phyloP scores from a whole-genome alignment of 1,140 invertebrate species.

The Zaprionus nigranus region DNA sequence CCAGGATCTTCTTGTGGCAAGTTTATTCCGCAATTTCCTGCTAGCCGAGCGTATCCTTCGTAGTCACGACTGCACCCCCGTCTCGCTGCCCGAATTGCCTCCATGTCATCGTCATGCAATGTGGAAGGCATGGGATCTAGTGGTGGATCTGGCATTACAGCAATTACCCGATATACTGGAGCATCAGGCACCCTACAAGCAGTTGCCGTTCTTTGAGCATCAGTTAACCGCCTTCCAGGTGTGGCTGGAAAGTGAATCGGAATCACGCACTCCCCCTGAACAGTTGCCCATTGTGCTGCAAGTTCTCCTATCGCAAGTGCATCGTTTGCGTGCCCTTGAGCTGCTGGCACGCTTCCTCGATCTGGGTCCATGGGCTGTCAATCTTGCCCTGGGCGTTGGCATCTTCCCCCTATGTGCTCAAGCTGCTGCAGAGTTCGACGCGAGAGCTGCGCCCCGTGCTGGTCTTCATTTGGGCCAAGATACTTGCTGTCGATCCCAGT shows the following conservation, averaged over 20 bases:
- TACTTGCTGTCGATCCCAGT: conserved; percentile 97
- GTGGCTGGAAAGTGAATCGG: conserved; percentile 94
- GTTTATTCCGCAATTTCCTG: conserved; percentile 98
- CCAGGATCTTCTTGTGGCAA: conserved; percentile 98
- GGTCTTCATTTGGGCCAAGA: conserved; percentile 99
- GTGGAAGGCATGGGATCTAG: conserved; percentile 99
- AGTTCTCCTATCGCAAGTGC: conserved; percentile 98
- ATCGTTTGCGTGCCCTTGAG: conserved; percentile 96
- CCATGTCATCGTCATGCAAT: conserved; percentile 95
- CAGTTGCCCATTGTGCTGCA: conserved; percentile 99
- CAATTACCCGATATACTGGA: conserved; percentile 93
- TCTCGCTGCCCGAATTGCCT: conserved; percentile 95
- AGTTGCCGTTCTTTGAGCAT: conserved; percentile 98
- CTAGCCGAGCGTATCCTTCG: conserved; percentile 98
- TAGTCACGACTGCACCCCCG: conserved; percentile 97
- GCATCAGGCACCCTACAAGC: conserved; percentile 88
- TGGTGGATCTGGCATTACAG: conserved; percentile 95
- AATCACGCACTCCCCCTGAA: conserved; percentile 93
- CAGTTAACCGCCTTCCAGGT: conserved; percentile 99
- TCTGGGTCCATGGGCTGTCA: conserved; percentile 98
- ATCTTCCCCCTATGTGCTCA: conserved; percentile 99
- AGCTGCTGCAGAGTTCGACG: conserved; percentile 96
- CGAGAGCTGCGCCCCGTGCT: conserved; percentile 95
- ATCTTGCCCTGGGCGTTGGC: conserved; percentile 97
- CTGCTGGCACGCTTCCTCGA: conserved; percentile 98